Evolutionary conservation across 2,888 invertebrate genomes (phyloP).

Genomic region (Morpho achilles): DNA sequence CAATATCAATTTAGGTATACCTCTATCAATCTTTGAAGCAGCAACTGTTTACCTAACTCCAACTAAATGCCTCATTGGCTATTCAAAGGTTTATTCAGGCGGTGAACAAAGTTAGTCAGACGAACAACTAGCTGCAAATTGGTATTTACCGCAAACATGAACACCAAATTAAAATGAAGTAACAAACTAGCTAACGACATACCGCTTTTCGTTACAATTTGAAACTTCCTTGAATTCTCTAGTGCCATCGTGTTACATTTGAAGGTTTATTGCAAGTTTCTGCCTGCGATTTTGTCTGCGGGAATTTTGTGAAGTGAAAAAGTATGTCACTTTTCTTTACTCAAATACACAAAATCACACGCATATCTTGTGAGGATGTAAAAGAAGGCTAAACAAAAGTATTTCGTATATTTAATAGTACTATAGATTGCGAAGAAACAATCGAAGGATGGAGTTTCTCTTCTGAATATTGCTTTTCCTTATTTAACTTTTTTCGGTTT

Average conservation of each 20-base stretch:
- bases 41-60: slow-evolving; percentile 28
- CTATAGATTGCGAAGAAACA: too few species aligned
- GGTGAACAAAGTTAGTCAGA: slow-evolving; percentile 44
- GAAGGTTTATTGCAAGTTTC: too few species aligned
- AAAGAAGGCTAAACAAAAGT: too few species aligned
- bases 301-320: too few species aligned
- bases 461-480: too few species aligned
- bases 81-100: slow-evolving; percentile 35
- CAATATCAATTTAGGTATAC: not conserved
- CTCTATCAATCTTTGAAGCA: slow-evolving; percentile 16
- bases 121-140: slow-evolving; percentile 63
- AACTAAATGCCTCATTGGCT: slow-evolving; percentile 28
- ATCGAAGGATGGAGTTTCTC: too few species aligned
- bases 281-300: too few species aligned
- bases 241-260: not conserved
- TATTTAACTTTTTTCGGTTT: too few species aligned
- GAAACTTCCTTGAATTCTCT: slow-evolving; percentile 14
- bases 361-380: too few species aligned
- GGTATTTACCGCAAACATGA: slow-evolving; percentile 70
- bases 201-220: slow-evolving; percentile 36
- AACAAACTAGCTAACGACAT: slow-evolving; percentile 58
- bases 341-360: too few species aligned
- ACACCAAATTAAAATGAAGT: slow-evolving; percentile 65
- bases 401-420: too few species aligned
- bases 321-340: too few species aligned